A percentile compares a stretch with the other conserved stretches of the same genome.
phyloP scores from a whole-genome alignment of 2,797 vertebrate species.

The Brotula barbata region DNA sequence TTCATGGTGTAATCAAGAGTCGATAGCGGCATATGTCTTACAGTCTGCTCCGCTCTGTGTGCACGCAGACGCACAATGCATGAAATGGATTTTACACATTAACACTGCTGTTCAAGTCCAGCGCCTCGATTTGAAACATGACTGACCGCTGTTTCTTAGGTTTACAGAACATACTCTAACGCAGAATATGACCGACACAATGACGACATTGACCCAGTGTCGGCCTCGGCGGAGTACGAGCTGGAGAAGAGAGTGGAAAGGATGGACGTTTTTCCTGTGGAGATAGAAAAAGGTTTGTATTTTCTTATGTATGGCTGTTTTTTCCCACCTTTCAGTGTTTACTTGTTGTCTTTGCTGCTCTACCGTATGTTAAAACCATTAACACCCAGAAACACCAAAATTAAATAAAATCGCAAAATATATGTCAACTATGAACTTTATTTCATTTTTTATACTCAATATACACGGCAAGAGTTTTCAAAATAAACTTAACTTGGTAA shows the following conservation, averaged over 20 bases:
- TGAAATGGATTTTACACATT: neutral
- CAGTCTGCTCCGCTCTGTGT: constrained; percentile 11
- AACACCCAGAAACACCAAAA: too few species aligned
- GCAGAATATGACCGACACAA: constrained; percentile 88
- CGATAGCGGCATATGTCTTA: constrained; percentile 43
- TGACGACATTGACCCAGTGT: constrained; percentile 89
- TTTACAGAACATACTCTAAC: constrained; percentile 88
- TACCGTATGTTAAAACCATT: too few species aligned
- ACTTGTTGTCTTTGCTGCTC: neutral
- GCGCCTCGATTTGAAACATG: neutral
- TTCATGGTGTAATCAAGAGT: constrained; percentile 48
- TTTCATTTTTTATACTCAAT: too few species aligned
- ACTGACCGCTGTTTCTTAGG: constrained; percentile 69
- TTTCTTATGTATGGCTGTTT: neutral
- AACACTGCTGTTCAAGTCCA: neutral
- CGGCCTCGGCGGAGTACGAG: constrained; percentile 90
- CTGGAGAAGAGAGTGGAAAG: constrained; percentile 92
- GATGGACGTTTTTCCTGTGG: constrained; percentile 90
- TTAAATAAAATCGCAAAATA: too few species aligned
- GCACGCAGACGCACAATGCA: constrained; percentile 5
- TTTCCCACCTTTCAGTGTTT: neutral
- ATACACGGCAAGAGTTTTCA: too few species aligned
- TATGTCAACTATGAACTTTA: too few species aligned
- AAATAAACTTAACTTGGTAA: too few species aligned
- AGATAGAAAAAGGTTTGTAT: constrained; percentile 87